Evolutionary conservation across 1,140 invertebrate genomes (phyloP).

Genomic region (Yoshiicerus persimilis): DNA sequence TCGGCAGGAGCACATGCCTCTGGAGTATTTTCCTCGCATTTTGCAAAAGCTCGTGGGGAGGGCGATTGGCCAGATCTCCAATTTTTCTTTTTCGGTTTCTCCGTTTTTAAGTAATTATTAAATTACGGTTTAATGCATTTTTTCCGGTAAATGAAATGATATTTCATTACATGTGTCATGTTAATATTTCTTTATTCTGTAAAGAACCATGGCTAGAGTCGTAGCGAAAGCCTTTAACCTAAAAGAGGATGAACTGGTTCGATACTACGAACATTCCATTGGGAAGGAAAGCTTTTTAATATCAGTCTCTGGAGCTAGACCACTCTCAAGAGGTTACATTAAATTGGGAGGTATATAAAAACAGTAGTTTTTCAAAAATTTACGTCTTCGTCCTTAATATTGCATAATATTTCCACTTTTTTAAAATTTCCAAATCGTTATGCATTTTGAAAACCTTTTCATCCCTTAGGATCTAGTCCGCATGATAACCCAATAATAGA

Average conservation of each 20-base stretch:
- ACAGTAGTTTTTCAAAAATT: too few species aligned
- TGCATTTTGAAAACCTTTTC: constrained; percentile 71
- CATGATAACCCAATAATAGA: background rate
- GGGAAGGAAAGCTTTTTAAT: background rate
- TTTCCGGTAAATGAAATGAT: too few species aligned
- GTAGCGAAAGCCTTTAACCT: background rate
- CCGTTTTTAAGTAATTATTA: background rate
- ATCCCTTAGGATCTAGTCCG: background rate
- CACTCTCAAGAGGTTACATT: constrained; percentile 72
- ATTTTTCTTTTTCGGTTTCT: background rate
- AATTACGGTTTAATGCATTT: too few species aligned
- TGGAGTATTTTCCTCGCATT: constrained; percentile 1
- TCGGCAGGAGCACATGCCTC: constrained; percentile 15
- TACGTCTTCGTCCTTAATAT: too few species aligned
- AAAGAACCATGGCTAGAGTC: background rate
- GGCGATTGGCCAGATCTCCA: constrained; percentile 26
- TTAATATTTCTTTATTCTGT: too few species aligned
- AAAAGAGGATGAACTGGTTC: background rate
- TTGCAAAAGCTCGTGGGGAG: constrained; percentile 23
- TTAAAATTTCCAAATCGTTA: constrained; percentile 73
- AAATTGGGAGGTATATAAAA: constrained; percentile 64
- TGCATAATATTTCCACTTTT: too few species aligned
- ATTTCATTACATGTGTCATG: too few species aligned
- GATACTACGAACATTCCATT: background rate
- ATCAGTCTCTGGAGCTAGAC: constrained; percentile 53